Base-by-base conservation (phyloP, 1,140 invertebrate species). In the Epicauta chinensis region DNA sequence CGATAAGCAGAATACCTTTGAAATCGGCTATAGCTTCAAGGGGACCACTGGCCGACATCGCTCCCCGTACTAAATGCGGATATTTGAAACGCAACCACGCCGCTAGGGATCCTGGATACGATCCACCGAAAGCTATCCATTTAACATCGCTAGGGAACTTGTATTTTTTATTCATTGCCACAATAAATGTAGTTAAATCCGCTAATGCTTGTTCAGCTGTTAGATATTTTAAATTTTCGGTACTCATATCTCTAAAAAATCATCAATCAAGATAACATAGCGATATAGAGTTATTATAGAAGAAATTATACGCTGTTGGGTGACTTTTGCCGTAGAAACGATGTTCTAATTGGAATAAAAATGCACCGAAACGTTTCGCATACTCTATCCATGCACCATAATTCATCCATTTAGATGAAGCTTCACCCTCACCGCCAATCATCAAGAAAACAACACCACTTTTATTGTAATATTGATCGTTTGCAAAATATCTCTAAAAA, bases 71-170 rank as follows among this genome's bases (percentile, higher is more conserved):
- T 5, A 96, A 72, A 75, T 96, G 84, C 2, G 93, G 91, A 73
- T 94, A 97, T 70, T 95, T 96, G 3, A 83, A 66, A 41, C 93
- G 74, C 45, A 89, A 75, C 93, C 93, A 97, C 5, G 92, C 92
- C 9, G 91, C 88, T 39, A 97, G 71, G 2, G 87, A 87, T 38
- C 93, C 93, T 4, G 91, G 84, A 71, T 97, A 97, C 0, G 90
- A 94, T 1, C 93, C 93, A 16, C 94, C 93, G 70, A 96, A 96
- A 1, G 83, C 82, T 51, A 97, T 84, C 88, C 91, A 94, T 73
- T 91, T 91, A n/a, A 80, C 78, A 14, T 75, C 65, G 3, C 64
- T 60, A 0, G 73, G 69, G 17, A 93, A 70, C 29, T 82, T 77
- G 51, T 84, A 80, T 57, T 81, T 68, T 6, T 70, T 51, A 61